A percentile compares a stretch with the other conserved stretches of the same genome.
Conservation (phyloP, 2,888 invertebrate species). For the Synanthedon formicaeformis region DNA sequence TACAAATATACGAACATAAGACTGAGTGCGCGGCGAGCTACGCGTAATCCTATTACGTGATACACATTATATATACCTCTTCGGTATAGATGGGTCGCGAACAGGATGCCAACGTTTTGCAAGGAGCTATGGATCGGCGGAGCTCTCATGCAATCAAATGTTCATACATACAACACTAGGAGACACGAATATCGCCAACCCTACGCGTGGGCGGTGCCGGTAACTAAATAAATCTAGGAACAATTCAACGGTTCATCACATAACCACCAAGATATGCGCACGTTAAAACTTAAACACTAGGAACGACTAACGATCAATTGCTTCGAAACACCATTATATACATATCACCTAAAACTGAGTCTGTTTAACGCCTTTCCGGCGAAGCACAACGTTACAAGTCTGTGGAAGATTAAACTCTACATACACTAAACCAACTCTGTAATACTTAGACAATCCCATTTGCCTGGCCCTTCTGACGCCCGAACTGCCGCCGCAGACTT, state of each 20-base stretch:
- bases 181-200: not conserved
- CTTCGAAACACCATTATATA: conserved; percentile 29
- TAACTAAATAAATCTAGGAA: conserved; percentile 49
- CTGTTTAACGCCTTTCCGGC: conserved; percentile 28
- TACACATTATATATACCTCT: not conserved
- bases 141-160: conserved; percentile 14
- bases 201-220: conserved; percentile 12
- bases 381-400: conserved; percentile 43
- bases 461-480: conserved; percentile 20
- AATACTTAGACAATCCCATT: conserved; percentile 20
- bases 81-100: not conserved
- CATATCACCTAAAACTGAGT: conserved; percentile 26
- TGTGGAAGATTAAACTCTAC: conserved; percentile 31
- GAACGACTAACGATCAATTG: conserved; percentile 33
- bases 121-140: not conserved
- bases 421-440: conserved; percentile 21
- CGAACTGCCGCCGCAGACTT: conserved; percentile 28
- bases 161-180: conserved; percentile 10
- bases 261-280: conserved; percentile 62
- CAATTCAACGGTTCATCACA: conserved; percentile 43
- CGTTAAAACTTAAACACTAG: conserved; percentile 51
- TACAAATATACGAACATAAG: conserved; percentile 38
- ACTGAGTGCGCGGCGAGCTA: conserved; percentile 41
- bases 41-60: not conserved
- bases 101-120: not conserved